These are phyloP conservation scores for Caenorhabditis doughertyi DNA, from an alignment of 2,888 invertebrate species.

Conservation along the genomic window DNA sequence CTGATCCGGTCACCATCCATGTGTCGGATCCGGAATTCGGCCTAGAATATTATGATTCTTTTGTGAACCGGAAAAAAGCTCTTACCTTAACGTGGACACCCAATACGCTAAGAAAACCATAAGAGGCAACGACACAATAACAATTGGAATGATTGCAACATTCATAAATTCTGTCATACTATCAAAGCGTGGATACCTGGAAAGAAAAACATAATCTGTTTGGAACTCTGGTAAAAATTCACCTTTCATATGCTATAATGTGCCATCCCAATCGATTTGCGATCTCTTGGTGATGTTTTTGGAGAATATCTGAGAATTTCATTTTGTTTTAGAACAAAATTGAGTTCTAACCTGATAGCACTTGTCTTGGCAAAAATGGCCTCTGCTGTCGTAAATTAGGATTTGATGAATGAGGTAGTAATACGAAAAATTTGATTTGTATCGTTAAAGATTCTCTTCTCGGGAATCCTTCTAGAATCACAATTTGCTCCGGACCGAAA, in stretches of 20 bases:
- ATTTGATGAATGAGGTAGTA: constrained; percentile 75
- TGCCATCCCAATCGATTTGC: constrained; percentile 79
- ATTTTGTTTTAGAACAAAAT: neutral
- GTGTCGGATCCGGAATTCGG: constrained; percentile 75
- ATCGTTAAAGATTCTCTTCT: constrained; percentile 75
- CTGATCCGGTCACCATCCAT: constrained; percentile 81
- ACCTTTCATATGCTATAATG: constrained; percentile 76
- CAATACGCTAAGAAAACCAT: constrained; percentile 82
- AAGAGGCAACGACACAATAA: constrained; percentile 78
- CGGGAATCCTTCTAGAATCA: constrained; percentile 80
- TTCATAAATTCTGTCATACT: constrained; percentile 82
- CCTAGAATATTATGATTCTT: constrained; percentile 39
- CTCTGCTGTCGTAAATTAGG: constrained; percentile 67
- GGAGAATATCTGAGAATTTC: constrained; percentile 72
- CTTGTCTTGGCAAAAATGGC: constrained; percentile 74
- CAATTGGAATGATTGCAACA: constrained; percentile 80
- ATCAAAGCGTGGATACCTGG: constrained; percentile 78
- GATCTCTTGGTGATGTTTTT: constrained; percentile 74
- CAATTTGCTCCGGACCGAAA: constrained; percentile 78
- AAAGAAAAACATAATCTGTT: constrained; percentile 1
- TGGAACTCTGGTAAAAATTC: no score
- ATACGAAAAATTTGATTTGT: constrained; percentile 77
- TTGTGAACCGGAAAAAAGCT: constrained; percentile 4
- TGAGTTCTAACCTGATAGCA: constrained; percentile 73
- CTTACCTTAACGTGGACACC: constrained; percentile 76